Evolutionary conservation across 1,140 invertebrate genomes (phyloP), one percentile per base, ranked within the genome.

Genomic region (Melitaea cinxia): DNA sequence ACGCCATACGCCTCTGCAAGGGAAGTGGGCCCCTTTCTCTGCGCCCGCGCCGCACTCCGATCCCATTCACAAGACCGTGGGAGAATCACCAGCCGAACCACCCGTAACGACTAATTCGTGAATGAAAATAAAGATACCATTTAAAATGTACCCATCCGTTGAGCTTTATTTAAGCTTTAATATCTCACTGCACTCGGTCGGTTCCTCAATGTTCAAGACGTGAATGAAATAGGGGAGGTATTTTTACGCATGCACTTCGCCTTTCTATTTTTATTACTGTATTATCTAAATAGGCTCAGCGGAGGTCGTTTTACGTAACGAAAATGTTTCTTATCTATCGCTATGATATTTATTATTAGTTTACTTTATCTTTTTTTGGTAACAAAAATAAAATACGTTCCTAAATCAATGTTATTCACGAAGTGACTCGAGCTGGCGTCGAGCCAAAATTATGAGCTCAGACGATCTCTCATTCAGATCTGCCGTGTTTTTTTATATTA

Each of bases 11-110:
- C 71, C 73, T 62, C 64, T 50, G 71, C 77, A 56, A 57, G 73
- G 81, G 83, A 87, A 85, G 77, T 78, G 70, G 78, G 80, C 78
- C 82, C 83, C 78, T 85, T 85, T 83, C 77, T 82, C 80, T 73
- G 80, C 70, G 63, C 57, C 63, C 50, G 50, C 73, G 60, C 68
- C 73, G 78, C 75, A 80, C 71, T 77, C 65, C 64, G 47, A 56
- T 56, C 57, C 61, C 75, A 84, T 82, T 83, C 76, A 82, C 64
- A 45, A 68, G 57, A 78, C 70, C 85, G 85, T 88, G 83, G 83
- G 83, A 88, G 77, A 81, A 72, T 72, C 37, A 37, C 28, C n/a
- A 53, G 47, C 19, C 33, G 53, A 65, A 74, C 72, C 75, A 68
- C 65, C 71, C 78, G 71, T 78, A 73, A 77, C 74, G 68, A 61